phyloP scores from a whole-genome alignment of 2,888 invertebrate species.

The Craniophora ligustri region DNA sequence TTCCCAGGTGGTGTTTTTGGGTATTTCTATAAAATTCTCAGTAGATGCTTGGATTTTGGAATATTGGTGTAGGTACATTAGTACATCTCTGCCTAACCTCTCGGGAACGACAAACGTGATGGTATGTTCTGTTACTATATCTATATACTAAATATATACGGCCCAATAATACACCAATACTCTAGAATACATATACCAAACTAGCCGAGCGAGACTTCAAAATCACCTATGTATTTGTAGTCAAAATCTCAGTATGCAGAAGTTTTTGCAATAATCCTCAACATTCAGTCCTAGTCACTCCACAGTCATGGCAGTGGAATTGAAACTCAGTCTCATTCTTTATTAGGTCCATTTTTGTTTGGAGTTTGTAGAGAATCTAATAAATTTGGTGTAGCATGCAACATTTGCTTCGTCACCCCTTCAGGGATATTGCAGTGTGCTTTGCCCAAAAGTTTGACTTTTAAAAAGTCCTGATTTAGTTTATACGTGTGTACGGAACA shows the following conservation, averaged over 20 bases:
- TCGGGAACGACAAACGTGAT: no score
- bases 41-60: no score
- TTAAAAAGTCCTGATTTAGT: slow-evolving; percentile 47
- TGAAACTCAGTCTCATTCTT: not conserved
- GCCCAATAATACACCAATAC: slow-evolving; percentile 32
- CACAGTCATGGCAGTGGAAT: slow-evolving; percentile 36
- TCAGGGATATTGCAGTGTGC: slow-evolving; percentile 65
- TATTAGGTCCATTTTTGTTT: slow-evolving; percentile 48
- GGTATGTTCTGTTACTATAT: no score
- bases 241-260: slow-evolving; percentile 66
- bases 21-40: no score
- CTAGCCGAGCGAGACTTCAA: slow-evolving; percentile 53
- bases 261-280: slow-evolving; percentile 64
- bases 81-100: no score
- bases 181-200: slow-evolving; percentile 47
- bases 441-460: slow-evolving; percentile 53
- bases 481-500: slow-evolving; percentile 48
- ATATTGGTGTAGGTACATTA: no score
- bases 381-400: slow-evolving; percentile 74
- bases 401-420: slow-evolving; percentile 71
- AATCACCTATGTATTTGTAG: slow-evolving; percentile 65
- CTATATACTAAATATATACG: no score
- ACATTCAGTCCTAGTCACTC: slow-evolving; percentile 59
- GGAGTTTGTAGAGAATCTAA: slow-evolving; percentile 50
- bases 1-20: no score